These are phyloP conservation scores for Microplitis demolitor DNA, from an alignment of 1,140 invertebrate genomes.

Conservation along the genomic window DNA sequence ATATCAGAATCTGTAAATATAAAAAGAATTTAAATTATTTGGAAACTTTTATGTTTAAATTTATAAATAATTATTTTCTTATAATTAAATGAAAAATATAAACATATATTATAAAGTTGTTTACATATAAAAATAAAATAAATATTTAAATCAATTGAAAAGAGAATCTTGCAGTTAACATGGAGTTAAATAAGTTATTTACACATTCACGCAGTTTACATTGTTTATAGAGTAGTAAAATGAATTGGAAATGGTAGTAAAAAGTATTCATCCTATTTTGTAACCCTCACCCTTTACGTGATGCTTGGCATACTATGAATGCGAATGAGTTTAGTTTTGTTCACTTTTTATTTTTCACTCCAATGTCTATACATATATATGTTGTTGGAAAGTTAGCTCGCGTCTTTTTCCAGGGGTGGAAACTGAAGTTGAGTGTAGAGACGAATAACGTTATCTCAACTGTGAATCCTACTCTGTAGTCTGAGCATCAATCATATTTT, in stretches of 20 bases:
- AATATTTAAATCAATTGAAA: background rate
- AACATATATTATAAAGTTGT: too few species aligned
- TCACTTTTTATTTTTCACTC: constrained; percentile 21
- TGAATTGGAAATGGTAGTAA: constrained; percentile 39
- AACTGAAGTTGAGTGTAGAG: background rate
- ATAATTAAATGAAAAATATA: too few species aligned
- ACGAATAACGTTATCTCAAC: constrained; percentile 11
- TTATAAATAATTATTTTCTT: too few species aligned
- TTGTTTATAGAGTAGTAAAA: constrained; percentile 36
- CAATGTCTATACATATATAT: background rate
- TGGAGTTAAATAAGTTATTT: constrained; percentile 37
- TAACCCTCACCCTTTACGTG: constrained; percentile 18
- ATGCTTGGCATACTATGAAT: constrained; percentile 33
- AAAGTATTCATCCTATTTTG: constrained; percentile 29
- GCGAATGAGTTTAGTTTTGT: constrained; percentile 23
- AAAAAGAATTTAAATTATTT: too few species aligned
- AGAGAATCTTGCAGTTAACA: background rate
- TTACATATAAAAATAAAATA: background rate
- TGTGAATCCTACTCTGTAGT: background rate
- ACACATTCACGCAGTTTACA: constrained; percentile 46
- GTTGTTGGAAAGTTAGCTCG: too few species aligned
- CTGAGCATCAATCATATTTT: background rate
- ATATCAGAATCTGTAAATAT: too few species aligned
- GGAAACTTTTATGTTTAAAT: too few species aligned
- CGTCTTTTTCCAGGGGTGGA: too few species aligned